Conservation (phyloP, 2,797 vertebrate species). For the Botia almorhae region DNA sequence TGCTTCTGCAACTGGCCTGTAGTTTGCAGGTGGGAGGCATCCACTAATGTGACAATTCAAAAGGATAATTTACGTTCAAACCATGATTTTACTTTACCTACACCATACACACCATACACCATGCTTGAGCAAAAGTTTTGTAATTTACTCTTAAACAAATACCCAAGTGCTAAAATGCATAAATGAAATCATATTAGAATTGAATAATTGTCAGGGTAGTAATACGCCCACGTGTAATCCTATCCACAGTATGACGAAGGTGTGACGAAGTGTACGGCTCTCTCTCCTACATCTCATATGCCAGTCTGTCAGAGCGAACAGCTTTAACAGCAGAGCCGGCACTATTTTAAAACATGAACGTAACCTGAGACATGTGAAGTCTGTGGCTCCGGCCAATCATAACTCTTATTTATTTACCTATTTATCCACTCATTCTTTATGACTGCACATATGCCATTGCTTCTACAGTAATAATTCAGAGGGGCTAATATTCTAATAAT, state of each 20-base stretch:
- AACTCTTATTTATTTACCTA: slow-evolving; percentile 61
- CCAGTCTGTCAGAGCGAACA: slow-evolving; percentile 49
- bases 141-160: too few species aligned
- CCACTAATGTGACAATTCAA: too few species aligned
- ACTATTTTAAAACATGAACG: slow-evolving; percentile 80
- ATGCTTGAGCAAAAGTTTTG: too few species aligned
- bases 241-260: slow-evolving; percentile 52
- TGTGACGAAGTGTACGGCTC: slow-evolving; percentile 47
- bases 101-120: too few species aligned
- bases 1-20: too few species aligned
- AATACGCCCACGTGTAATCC: slow-evolving; percentile 49
- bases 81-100: too few species aligned
- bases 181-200: slow-evolving; percentile 2
- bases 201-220: slow-evolving; percentile 28
- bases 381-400: slow-evolving; percentile 64
- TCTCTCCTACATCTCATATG: slow-evolving; percentile 53
- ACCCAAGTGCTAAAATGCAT: not conserved
- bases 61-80: too few species aligned
- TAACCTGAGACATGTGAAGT: slow-evolving; percentile 75
- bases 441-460: not conserved
- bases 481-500: slow-evolving; percentile 2
- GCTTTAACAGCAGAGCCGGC: slow-evolving; percentile 66
- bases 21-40: too few species aligned
- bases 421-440: slow-evolving; percentile 38
- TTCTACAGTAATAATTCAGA: not conserved